Base-by-base conservation (phyloP, 1,140 invertebrate species). In the Agrilus planipennis region DNA sequence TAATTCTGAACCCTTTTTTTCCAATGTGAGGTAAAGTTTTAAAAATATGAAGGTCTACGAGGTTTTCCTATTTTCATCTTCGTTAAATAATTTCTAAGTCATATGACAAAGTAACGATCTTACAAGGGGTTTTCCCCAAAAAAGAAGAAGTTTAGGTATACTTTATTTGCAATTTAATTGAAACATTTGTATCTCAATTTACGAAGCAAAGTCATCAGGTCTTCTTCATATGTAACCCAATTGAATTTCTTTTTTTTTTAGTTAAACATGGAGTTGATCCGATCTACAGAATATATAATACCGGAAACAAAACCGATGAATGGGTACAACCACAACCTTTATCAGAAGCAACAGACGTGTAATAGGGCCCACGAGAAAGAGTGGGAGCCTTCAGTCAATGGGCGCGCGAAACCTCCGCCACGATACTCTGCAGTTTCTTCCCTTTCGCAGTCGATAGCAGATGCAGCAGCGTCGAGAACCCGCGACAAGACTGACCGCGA, bases 301-400 rank as follows among this genome's bases (percentile, higher is more conserved):
- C 54, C 53, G 28, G 45, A 45, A 27, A 48, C 52, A 25, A 37
- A 46, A 19, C 57, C 56, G 49, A 57, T 58, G 52, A 59, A 59
- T 49, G 50, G 52, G 39, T 46, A 44, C 30, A 39, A 49, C 12
- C 32, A 34, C 11, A 30, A 34, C 14, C 35, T 44, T 10, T 35
- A 38, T 16, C 45, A 46, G 4, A 45, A 47, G 39, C 34, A 53
- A 32, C 50, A 49, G 30, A 44, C 43, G 41, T 50, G 48, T 45
- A 49, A 49, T 46, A 50, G 51, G 47, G 15, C 41, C 18, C 44
- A 49, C 39, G 50, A 37, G 23, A 38, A 44, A 44, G 58, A 61
- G 58, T 59, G 58, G 58, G 58, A 59, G 56, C 47, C 39, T 39
- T 30, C 54, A 42, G 47, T 50, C 46, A 54, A 54, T 54, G 51